Percentiles rank a stretch among this genome's conserved stretches.
phyloP scores from a whole-genome alignment of 1,140 invertebrate species.

The Sitobion miscanthi region DNA sequence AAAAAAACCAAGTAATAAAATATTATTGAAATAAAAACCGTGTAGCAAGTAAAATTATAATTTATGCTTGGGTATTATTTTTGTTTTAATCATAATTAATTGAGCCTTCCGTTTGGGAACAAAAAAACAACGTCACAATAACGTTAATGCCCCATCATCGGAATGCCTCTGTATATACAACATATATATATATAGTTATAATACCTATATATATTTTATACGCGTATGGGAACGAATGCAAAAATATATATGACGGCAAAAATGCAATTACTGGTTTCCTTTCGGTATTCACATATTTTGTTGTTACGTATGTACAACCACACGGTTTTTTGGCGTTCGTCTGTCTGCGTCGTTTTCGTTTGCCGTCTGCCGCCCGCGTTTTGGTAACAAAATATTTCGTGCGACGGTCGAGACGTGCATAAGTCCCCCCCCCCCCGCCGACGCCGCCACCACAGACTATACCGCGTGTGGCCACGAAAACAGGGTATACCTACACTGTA shows the following conservation, averaged over 20 bases:
- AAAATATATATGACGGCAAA: background rate
- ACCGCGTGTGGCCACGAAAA: no score
- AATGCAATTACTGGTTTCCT: slow-evolving; percentile 42
- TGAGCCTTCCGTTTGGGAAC: slow-evolving; percentile 46
- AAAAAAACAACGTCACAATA: background rate
- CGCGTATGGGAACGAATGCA: slow-evolving; percentile 31
- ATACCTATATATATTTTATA: background rate
- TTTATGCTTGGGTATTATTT: slow-evolving; percentile 3
- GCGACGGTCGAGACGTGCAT: background rate
- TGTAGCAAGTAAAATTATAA: background rate
- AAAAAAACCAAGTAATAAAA: background rate
- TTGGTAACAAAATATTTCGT: background rate
- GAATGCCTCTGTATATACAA: slow-evolving; percentile 24
- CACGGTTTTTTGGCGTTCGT: background rate
- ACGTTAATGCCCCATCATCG: slow-evolving; percentile 29
- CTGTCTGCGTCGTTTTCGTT: background rate
- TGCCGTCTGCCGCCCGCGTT: background rate
- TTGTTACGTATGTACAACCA: background rate
- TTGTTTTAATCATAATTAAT: slow-evolving; percentile 35
- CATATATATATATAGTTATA: background rate
- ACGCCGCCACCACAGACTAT: background rate
- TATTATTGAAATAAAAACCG: background rate
- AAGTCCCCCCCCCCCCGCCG: background rate
- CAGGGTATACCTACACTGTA: no score
- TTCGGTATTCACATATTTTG: background rate